Evolutionary conservation across 2,888 invertebrate species (phyloP), one percentile per base, ranked within the genome.

Genomic region (Acanthacorydalis orientalis): DNA sequence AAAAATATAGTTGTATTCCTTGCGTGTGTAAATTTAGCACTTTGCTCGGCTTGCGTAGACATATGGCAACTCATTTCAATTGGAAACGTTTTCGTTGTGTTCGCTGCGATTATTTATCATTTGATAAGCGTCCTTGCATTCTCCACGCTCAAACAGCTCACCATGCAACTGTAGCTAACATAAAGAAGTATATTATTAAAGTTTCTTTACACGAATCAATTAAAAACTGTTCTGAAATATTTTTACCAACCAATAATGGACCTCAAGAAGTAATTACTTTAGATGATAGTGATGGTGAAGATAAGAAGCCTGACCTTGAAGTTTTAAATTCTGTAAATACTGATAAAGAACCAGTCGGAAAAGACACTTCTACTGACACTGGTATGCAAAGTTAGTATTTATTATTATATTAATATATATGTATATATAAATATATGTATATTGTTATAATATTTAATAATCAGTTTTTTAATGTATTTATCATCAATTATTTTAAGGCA

Each of bases 61-160:
- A 83, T 55, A 75, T 79, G 64, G 76, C 80, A 0, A 59, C 65
- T 4, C 83, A 84, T 59, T 73, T 80, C 50, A 77, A 78, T 50
- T 81, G 82, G 78, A 73, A 78, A 43, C 42, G 47, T 34, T 47
- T 79, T 59, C 79, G 80, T 48, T 88, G 88, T 59, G 80, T 77
- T 56, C 63, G 80, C 14, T 88, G 88, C 62, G 72, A 76, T 45
- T 85, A 75, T 57, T 77, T 77, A 57, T 74, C 79, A 50, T 81
- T 78, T 53, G 66, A 73, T 11, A 78, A 77, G 54, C 73, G 73
- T 43, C 78, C 79, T 52, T 73, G 81, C 41, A 71, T 77, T 1
- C 73, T 75, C 50, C 84, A 84, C 57, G 73, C 79, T 1, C 74
- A 73, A 53, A 68, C 71, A 51, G 68, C 72, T 1, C 83, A 83